These are phyloP conservation scores for Gasteruption jaculator DNA, from an alignment of 2,888 invertebrate genomes.

Conservation along the genomic window DNA sequence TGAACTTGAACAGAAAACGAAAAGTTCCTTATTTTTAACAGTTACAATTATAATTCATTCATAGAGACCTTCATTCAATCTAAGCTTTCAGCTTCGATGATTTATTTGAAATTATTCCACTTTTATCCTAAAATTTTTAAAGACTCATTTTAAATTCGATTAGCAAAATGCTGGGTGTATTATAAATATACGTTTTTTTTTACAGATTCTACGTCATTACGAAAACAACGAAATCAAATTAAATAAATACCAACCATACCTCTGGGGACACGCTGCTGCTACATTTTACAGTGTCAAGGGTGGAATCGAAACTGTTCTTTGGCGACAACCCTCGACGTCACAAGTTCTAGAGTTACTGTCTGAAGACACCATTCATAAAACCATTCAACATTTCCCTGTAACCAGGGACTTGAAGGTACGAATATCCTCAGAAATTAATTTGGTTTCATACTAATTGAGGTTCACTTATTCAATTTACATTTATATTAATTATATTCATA, in stretches of 20 bases:
- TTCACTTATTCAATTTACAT: background rate
- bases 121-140: too few species aligned
- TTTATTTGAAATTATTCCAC: background rate
- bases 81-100: too few species aligned
- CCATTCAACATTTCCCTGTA: slow-evolving; percentile 69
- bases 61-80: too few species aligned
- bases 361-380: slow-evolving; percentile 60
- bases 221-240: slow-evolving; percentile 65
- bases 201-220: slow-evolving; percentile 65
- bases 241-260: slow-evolving; percentile 69
- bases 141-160: too few species aligned
- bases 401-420: slow-evolving; percentile 56
- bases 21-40: too few species aligned
- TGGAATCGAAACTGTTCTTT: slow-evolving; percentile 57
- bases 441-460: too few species aligned
- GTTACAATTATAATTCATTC: too few species aligned
- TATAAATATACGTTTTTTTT: slow-evolving; percentile 22
- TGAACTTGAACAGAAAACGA: too few species aligned
- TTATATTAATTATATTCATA: slow-evolving; percentile 1
- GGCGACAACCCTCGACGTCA: slow-evolving; percentile 68
- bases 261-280: slow-evolving; percentile 80
- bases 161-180: too few species aligned
- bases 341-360: slow-evolving; percentile 72
- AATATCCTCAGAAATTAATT: background rate
- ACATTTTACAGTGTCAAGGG: slow-evolving; percentile 70